phyloP scores from a whole-genome alignment of 92 coral and sea anemone genomes.

The Nematostella vectensis region DNA sequence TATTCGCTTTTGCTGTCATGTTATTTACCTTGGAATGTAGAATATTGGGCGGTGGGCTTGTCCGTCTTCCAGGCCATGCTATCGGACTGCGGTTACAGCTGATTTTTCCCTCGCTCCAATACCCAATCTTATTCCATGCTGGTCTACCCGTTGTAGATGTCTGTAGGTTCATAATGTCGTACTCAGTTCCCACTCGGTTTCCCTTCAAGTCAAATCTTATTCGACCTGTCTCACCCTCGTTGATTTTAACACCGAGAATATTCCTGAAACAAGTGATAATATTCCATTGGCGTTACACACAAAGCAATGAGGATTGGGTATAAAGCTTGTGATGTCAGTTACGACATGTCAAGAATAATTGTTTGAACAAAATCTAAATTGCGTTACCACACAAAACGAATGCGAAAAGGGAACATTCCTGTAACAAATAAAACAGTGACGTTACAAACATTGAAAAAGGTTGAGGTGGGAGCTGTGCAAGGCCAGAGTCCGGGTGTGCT shows the following conservation, averaged over 20 bases:
- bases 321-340: too few relatives aligned
- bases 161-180: constrained; percentile 34
- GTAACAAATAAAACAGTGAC: too few relatives aligned
- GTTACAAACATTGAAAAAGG: too few relatives aligned
- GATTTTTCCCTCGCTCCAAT: constrained; percentile 17
- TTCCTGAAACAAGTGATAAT: constrained; percentile 1
- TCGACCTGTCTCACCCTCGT: constrained; percentile 34
- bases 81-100: constrained; percentile 8
- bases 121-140: constrained; percentile 20
- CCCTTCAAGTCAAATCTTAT: constrained; percentile 39
- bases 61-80: constrained; percentile 12
- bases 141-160: constrained; percentile 11
- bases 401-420: too few relatives aligned
- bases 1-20: too few relatives aligned
- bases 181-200: constrained; percentile 51
- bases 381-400: too few relatives aligned
- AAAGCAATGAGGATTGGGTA: too few relatives aligned
- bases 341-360: too few relatives aligned
- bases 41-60: constrained; percentile 3
- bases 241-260: constrained; percentile 4
- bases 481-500: too few relatives aligned
- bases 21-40: constrained; percentile 10
- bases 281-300: too few relatives aligned
- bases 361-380: too few relatives aligned
- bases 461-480: too few relatives aligned